Evolutionary conservation across 1,140 invertebrate species (phyloP), one percentile per base, ranked within the genome.

Genomic region (Drosophila sp.): DNA sequence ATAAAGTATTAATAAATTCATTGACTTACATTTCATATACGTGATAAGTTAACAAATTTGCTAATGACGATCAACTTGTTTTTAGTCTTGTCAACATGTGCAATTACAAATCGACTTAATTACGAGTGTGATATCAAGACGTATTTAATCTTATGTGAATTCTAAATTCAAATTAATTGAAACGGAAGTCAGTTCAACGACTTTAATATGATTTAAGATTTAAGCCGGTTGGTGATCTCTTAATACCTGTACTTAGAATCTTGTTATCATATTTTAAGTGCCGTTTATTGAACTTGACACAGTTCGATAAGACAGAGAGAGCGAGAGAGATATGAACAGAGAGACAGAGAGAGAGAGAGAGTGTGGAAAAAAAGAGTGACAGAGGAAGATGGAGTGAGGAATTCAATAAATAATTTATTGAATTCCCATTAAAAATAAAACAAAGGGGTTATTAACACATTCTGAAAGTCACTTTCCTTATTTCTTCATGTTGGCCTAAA

Each of bases 101-200:
- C 36, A 56, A 59, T 45, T 34, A 34, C 43, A 61, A 36, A 59
- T 50, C 34, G 18, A 38, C 51, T 25, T 54, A 54, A 54, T 54
- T 40, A 25, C 32, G 18, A 2, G n/a, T 8, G 18, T 13, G n/a
- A 40, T 25, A 41, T 56, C 16, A 40, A 41, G 11, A 56, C 53
- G 34, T 54, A 4, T 18, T 41, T 2, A 41, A 29, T 18, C 4
- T 18, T 3, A 14, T 32, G 27, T 32, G 48, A 34, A 41, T 51
- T 62, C 58, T 40, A 51, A 40, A 41, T 48, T 27, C n/a, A 51
- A 48, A 53, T 53, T 53, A n/a, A 34, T 53, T 58, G 18, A 51
- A 72, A 66, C 38, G 69, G 69, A 57, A 66, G 38, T 51, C 53
- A 41, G 69, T 72, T 66, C 62, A 66, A 41, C 27, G 69, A 66